Base-by-base conservation (phyloP, 2,888 invertebrate genomes). In the Habrosyne pyritoides region DNA sequence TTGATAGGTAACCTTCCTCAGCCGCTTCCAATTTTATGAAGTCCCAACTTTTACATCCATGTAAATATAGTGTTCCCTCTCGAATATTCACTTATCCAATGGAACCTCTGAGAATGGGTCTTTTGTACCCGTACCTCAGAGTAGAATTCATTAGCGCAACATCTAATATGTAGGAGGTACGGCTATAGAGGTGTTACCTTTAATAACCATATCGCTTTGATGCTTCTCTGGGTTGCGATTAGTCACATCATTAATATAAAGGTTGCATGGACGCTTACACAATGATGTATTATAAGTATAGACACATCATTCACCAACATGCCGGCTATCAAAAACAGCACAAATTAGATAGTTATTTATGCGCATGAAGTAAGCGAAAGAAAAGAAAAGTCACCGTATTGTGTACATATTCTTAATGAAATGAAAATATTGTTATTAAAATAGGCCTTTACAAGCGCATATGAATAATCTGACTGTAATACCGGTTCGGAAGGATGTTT, bases 41-140 rank as follows among this genome's bases (percentile, higher is more conserved):
- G 24, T 55, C 49, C 47, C 49, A 47, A 47, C 18, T 47, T 53
- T 36, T 68, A 69, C 47, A 54, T 68, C 64, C 36, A 21, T 63
- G 69, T 69, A 62, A 63, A 59, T 68, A 64, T 64, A 71, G 69
- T 67, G 57, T 70, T 58, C 60, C 62, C 71, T 71, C 65, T 64
- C 71, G 77, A 73, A 79, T 84, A 82, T 84, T 86, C 81, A 79
- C 75, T 80, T 75, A 77, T 67, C 61, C 75, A 78, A 75, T 75
- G 74, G 79, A 73, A 79, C 74, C 77, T 72, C 66, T 65, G 64
- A 74, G 24, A 73, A 79, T 69, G 76, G 76, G 74, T 73, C 82
- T 81, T 83, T 86, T 84, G 86, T 84, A 83, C 81, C 79, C 78
- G 7, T 81, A 73, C 70, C 55, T 63, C 71, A 68, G 71, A 75